Percentiles rank a stretch among this genome's conserved stretches.
These are phyloP conservation scores for Vimba vimba DNA, from an alignment of 2,113 vertebrate species.

Conservation along the genomic window DNA sequence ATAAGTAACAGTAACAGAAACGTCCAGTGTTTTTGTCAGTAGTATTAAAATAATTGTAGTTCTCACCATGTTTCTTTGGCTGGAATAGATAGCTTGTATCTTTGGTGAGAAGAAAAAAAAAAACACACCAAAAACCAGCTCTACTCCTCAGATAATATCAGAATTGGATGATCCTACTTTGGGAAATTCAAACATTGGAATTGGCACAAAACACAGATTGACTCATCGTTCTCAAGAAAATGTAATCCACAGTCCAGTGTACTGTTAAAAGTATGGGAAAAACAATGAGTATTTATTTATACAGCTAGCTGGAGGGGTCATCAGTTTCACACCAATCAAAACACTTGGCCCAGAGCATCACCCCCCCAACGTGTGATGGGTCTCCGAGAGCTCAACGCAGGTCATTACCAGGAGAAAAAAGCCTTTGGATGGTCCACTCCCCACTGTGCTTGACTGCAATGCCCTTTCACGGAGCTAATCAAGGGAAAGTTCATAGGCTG, in stretches of 20 bases:
- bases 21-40: too few relatives aligned
- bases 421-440: slow-evolving; percentile 4
- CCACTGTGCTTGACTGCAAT: slow-evolving; percentile 38
- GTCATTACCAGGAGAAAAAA: slow-evolving; percentile 37
- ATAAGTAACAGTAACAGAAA: neutral
- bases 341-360: slow-evolving; percentile 13
- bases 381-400: neutral
- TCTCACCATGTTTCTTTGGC: slow-evolving; percentile 6
- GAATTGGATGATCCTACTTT: neutral
- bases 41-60: neutral
- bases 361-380: slow-evolving; percentile 11
- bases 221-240: slow-evolving; percentile 7
- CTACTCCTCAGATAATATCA: neutral
- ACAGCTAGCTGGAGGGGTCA: slow-evolving; percentile 3
- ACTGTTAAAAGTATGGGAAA: slow-evolving; percentile 9
- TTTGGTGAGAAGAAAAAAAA: neutral
- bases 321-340: slow-evolving; percentile 22
- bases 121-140: neutral
- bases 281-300: slow-evolving; percentile 24
- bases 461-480: slow-evolving; percentile 55
- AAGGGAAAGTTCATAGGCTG: slow-evolving; percentile 54
- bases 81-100: neutral
- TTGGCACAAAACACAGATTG: neutral
- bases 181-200: neutral
- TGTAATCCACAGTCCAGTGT: neutral